Percentiles rank a stretch among this genome's conserved stretches.
phyloP scores from a whole-genome alignment of 2,797 vertebrate genomes.

The Sciurus vulgaris region DNA sequence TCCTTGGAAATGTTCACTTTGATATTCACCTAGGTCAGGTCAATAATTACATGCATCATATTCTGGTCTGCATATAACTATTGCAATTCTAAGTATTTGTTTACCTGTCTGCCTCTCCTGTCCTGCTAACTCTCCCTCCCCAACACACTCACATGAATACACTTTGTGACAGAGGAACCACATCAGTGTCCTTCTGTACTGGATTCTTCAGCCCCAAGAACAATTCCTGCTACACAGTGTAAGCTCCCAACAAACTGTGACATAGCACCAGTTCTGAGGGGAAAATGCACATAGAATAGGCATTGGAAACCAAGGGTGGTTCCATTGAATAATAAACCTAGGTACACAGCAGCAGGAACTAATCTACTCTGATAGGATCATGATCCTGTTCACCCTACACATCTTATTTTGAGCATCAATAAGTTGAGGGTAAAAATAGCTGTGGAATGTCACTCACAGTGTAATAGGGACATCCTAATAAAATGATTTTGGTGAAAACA shows the following conservation, averaged over 20 bases:
- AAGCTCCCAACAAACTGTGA: background rate
- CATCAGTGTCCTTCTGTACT: background rate
- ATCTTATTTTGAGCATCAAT: background rate
- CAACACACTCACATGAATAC: background rate
- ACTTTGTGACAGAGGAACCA: background rate
- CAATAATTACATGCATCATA: background rate
- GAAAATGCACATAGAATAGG: background rate
- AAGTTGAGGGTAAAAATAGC: background rate
- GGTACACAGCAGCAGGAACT: background rate
- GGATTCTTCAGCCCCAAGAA: background rate
- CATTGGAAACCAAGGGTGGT: background rate
- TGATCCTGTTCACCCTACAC: background rate
- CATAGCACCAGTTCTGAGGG: background rate
- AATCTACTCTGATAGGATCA: background rate
- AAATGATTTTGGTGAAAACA: slow-evolving; percentile 28
- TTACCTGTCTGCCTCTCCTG: background rate
- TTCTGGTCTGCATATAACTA: background rate
- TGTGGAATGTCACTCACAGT: background rate
- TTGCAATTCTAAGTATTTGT: background rate
- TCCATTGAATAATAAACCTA: background rate
- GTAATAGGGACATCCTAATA: slow-evolving; percentile 2
- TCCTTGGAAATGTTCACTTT: background rate
- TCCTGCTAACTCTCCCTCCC: background rate
- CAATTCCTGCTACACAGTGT: background rate
- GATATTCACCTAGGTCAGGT: background rate